Evolutionary conservation across 2,888 invertebrate genomes (phyloP).

Genomic region (Uropetala carovei): DNA sequence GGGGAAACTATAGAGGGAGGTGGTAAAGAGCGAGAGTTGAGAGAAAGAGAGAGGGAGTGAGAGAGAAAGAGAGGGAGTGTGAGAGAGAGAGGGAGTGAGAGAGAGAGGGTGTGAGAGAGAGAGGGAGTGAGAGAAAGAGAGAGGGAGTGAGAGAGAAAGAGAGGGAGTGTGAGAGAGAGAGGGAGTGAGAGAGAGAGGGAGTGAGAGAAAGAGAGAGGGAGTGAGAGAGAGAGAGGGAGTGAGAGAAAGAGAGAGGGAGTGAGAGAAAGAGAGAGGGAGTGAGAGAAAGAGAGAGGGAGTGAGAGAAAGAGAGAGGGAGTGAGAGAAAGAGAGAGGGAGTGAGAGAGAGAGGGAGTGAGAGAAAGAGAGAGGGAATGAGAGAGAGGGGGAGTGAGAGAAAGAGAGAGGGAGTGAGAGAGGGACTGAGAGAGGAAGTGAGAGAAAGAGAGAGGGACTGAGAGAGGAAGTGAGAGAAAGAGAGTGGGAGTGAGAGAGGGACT

Average conservation of each 20-base stretch:
- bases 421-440: too few relatives aligned
- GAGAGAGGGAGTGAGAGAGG: background rate
- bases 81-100: too few relatives aligned
- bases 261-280: background rate
- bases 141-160: background rate
- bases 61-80: too few relatives aligned
- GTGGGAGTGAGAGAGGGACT: too few relatives aligned
- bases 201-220: slow-evolving; percentile 2
- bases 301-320: background rate
- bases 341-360: background rate
- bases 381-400: background rate
- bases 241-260: background rate
- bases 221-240: background rate
- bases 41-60: too few relatives aligned
- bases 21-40: too few relatives aligned
- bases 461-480: too few relatives aligned
- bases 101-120: background rate
- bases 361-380: background rate
- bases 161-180: background rate
- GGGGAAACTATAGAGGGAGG: too few relatives aligned
- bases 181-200: background rate
- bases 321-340: background rate
- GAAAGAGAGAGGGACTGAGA: too few relatives aligned
- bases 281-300: background rate
- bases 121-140: background rate